phyloP scores from a whole-genome alignment of 2,797 vertebrate genomes.

The Allenopithecus nigroviridis region DNA sequence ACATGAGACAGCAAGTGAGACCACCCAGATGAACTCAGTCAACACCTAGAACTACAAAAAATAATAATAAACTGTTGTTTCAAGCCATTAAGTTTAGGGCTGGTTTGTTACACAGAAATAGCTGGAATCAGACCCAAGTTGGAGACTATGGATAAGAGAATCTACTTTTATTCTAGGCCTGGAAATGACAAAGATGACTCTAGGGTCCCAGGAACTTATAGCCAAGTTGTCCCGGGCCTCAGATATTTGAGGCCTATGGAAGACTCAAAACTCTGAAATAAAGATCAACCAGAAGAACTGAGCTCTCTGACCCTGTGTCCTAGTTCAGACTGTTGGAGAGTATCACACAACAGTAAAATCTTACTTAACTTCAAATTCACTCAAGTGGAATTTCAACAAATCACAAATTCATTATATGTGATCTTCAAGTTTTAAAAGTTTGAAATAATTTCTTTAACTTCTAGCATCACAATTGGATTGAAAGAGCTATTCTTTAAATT shows the following conservation, averaged over 20 bases:
- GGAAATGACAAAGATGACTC: neutral
- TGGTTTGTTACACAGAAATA: conserved; percentile 7
- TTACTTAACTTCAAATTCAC: neutral
- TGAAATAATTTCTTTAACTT: conserved; percentile 10
- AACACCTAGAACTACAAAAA: neutral
- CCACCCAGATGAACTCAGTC: neutral
- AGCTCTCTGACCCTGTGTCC: neutral
- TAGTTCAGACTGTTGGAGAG: neutral
- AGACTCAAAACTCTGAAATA: conserved; percentile 12
- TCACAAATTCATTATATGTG: neutral
- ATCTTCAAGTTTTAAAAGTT: neutral
- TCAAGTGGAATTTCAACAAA: neutral
- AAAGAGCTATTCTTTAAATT: conserved; percentile 15
- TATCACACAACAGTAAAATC: neutral
- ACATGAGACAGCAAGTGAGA: neutral
- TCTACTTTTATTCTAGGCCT: neutral
- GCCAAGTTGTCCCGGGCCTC: neutral
- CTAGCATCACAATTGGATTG: neutral
- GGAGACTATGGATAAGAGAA: neutral
- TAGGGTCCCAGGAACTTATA: neutral
- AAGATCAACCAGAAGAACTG: neutral
- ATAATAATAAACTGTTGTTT: neutral
- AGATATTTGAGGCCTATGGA: neutral
- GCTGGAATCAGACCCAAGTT: neutral
- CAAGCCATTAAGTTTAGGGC: neutral